These are phyloP conservation scores for Plebejus melissa DNA, from an alignment of 2,888 invertebrate species.

Conservation along the genomic window DNA sequence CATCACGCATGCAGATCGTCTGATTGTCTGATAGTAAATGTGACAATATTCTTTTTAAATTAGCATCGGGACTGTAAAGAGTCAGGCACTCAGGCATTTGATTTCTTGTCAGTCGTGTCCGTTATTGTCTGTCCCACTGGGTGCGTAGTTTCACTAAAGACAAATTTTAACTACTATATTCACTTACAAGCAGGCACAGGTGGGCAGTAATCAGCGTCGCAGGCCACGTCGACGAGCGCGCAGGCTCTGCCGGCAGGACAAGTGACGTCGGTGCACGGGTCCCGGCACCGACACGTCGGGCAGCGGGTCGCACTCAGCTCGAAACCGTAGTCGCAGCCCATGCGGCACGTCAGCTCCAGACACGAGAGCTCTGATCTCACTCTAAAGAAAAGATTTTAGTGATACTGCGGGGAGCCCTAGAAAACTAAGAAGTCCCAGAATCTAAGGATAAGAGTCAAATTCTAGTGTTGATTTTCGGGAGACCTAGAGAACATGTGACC, in stretches of 20 bases:
- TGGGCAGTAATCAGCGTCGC: slow-evolving; percentile 91
- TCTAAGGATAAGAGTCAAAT: slow-evolving; percentile 42
- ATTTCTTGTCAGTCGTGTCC: too few relatives aligned
- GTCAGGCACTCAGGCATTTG: too few relatives aligned
- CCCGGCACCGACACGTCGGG: slow-evolving; percentile 88
- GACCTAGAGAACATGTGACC: background rate
- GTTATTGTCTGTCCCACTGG: too few relatives aligned
- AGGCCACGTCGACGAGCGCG: slow-evolving; percentile 90
- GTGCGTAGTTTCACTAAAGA: too few relatives aligned
- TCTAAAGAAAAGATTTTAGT: slow-evolving; percentile 42
- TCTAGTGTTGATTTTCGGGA: background rate
- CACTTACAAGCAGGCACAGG: slow-evolving; percentile 88
- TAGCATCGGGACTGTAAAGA: too few relatives aligned
- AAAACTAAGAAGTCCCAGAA: slow-evolving; percentile 43
- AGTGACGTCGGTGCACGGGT: slow-evolving; percentile 85
- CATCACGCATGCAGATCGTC: too few relatives aligned
- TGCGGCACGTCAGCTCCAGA: slow-evolving; percentile 86
- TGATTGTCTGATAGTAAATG: too few relatives aligned
- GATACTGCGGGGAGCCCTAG: background rate
- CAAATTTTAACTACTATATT: background rate
- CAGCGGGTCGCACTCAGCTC: slow-evolving; percentile 85
- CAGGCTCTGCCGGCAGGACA: slow-evolving; percentile 85
- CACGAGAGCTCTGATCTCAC: slow-evolving; percentile 82
- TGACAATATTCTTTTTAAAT: too few relatives aligned
- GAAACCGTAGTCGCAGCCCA: slow-evolving; percentile 92